Conservation (phyloP, 2,113 vertebrate species). For the Amazona guildingii region DNA sequence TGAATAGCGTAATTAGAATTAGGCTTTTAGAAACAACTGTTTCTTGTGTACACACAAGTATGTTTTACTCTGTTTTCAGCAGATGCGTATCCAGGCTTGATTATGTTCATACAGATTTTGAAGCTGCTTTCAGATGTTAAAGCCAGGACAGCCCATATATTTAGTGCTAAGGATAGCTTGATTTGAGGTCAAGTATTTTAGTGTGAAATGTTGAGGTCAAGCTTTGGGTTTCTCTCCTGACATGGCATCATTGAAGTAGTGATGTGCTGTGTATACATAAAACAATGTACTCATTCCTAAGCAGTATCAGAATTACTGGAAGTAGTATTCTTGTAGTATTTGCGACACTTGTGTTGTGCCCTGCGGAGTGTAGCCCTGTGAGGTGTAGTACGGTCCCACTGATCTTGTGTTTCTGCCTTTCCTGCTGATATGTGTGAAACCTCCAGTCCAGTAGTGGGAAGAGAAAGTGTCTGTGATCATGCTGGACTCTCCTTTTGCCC, state of each 20-base stretch:
- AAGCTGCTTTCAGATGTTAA: neutral
- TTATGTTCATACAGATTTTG: neutral
- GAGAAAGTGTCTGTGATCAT: neutral
- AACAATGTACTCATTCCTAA: neutral
- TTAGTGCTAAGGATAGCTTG: neutral
- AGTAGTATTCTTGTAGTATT: neutral
- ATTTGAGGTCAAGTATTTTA: neutral
- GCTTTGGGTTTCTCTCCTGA: neutral
- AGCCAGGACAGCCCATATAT: neutral
- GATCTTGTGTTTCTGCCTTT: neutral
- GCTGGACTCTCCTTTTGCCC: neutral
- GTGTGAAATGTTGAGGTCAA: neutral
- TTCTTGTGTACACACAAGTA: neutral
- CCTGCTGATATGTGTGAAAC: neutral
- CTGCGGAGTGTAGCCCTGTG: neutral
- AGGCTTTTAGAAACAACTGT: neutral
- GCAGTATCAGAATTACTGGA: neutral
- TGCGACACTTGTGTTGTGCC: fast-evolving
- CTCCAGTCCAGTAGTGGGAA: neutral
- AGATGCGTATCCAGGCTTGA: neutral
- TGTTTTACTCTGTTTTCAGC: neutral
- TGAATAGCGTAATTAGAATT: neutral
- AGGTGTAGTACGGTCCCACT: neutral
- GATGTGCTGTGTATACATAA: neutral
- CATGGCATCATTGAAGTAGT: neutral